These are phyloP conservation scores for Phania funesta DNA, from an alignment of 2,888 invertebrate genomes.

Conservation along the genomic window DNA sequence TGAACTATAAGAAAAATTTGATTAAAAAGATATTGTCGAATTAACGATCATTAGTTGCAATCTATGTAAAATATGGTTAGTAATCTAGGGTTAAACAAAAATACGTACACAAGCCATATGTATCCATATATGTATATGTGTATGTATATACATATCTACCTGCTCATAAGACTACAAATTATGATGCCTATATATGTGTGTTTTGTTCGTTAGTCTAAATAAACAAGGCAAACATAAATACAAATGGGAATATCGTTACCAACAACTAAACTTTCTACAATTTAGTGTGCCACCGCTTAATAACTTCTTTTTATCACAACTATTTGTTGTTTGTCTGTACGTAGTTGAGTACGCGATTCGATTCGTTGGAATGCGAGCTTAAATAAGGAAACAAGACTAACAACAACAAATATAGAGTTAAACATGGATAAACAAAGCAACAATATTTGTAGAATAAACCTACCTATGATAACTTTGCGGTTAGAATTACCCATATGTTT, in stretches of 20 bases:
- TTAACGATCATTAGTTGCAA: too few species aligned
- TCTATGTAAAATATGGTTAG: too few species aligned
- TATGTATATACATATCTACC: neutral
- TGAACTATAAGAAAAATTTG: too few species aligned
- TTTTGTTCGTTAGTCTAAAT: neutral
- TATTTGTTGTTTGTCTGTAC: constrained; percentile 10
- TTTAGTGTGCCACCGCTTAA: constrained; percentile 60
- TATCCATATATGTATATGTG: neutral
- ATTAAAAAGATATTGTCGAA: too few species aligned
- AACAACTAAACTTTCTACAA: constrained; percentile 68
- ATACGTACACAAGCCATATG: neutral
- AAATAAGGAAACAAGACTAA: constrained; percentile 60
- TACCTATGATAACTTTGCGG: too few species aligned
- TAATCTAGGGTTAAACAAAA: too few species aligned
- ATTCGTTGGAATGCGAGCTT: constrained; percentile 69
- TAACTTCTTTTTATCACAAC: constrained; percentile 41
- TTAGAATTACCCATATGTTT: too few species aligned
- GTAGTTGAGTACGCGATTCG: constrained; percentile 63
- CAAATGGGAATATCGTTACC: constrained; percentile 9
- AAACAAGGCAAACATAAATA: neutral
- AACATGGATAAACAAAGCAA: neutral
- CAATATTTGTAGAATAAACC: neutral
- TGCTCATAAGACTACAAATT: too few species aligned
- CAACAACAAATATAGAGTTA: constrained; percentile 20
- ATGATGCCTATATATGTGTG: neutral